Evolutionary conservation across 2,888 invertebrate species (phyloP), one percentile per base, ranked within the genome.

Genomic region (Parthenolecanium corni): DNA sequence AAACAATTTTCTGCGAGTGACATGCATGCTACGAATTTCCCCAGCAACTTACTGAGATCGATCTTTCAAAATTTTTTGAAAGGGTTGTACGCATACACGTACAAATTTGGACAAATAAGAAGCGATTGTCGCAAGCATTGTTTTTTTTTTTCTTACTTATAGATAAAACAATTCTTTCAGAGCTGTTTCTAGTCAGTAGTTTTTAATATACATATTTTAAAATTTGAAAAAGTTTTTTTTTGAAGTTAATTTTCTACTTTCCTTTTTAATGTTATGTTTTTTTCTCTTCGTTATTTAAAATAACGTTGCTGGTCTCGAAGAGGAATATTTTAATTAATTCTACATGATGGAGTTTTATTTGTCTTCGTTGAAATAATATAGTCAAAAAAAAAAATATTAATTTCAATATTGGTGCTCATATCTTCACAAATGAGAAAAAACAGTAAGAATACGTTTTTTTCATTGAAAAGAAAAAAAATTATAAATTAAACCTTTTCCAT

Each of bases 181-280:
- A 58, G 49, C 58, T 58, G 58, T 58, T 58, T 58, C 47, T 58
- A 58, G 58, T 58, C 58, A 46, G 47, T 58, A 58, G 58, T 58
- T 58, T 58, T 58, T 47, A 31, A 47, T 31, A 47, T 49, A 58
- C 36, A 31, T 36, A 49, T 12, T 21, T 21, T 49, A 31, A 31
- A 31, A 31, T 6, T 31, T 31, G 31, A 31, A 31, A 31, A 31
- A 31, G 31, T 6, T 21, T 58, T 58, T 58, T 58, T 58, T 58
- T 58, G 49, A 58, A 58, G 58, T 58, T 58, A 58, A 58, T 58
- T 58, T 58, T 58, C 58, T 58, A 58, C 49, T 49, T 58, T 58
- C 58, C 31, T 58, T 58, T 58, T 58, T 49, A 58, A 58, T 47
- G 58, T 58, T 58, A 58, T 49, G 49, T 58, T 58, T 58, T 38